Conservation (phyloP, 2,113 vertebrate genomes). For the Lamprotornis superbus region DNA sequence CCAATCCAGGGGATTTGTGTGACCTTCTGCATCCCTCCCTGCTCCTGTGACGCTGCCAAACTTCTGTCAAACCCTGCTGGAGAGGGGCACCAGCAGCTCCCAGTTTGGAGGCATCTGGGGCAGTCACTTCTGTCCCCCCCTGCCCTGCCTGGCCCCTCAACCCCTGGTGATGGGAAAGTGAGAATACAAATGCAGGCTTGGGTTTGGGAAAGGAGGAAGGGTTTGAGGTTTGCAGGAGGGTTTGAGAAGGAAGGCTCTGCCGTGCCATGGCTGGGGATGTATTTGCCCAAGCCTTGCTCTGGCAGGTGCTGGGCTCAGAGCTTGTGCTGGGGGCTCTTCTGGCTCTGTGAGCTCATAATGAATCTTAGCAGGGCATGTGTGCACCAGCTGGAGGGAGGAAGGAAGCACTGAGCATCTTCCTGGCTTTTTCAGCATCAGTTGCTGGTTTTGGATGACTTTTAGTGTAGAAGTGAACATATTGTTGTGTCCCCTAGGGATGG, state of each 20-base stretch:
- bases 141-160: background rate
- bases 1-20: background rate
- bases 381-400: background rate
- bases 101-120: background rate
- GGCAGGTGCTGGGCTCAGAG: background rate
- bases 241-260: background rate
- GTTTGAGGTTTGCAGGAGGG: no score
- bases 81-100: background rate
- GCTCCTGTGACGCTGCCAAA: rapidly evolving
- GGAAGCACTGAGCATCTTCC: background rate
- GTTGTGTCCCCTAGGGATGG: background rate
- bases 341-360: background rate
- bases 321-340: background rate
- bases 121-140: background rate
- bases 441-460: background rate
- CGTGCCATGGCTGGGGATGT: rapidly evolving
- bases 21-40: background rate
- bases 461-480: rapidly evolving
- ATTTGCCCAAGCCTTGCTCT: background rate
- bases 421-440: background rate
- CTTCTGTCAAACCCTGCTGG: background rate
- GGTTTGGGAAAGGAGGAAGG: background rate
- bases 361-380: background rate
- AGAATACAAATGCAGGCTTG: background rate
- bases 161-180: background rate